phyloP scores from a whole-genome alignment of 2,888 invertebrate species.

The Drosophila yooni region DNA sequence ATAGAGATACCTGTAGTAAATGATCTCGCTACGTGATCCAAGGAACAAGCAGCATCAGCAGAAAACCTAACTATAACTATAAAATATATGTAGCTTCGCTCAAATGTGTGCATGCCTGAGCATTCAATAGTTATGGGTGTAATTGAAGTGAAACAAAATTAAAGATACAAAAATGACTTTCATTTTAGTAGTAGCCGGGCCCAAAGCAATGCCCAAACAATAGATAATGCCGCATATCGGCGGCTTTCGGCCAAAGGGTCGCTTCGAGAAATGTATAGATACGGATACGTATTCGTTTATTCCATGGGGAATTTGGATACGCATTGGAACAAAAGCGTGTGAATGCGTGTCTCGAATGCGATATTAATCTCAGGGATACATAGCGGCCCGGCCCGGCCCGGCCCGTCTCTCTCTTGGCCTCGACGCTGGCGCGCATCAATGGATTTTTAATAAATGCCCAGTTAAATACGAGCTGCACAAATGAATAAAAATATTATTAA shows the following conservation, averaged over 20 bases:
- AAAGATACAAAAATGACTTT: slow-evolving; percentile 81
- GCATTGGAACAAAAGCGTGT: slow-evolving; percentile 68
- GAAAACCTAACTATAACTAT: slow-evolving; percentile 18
- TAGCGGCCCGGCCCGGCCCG: not conserved
- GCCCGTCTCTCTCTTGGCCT: not conserved
- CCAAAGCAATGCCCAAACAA: slow-evolving; percentile 50
- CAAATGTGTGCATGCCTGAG: not conserved
- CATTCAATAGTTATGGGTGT: slow-evolving; percentile 53
- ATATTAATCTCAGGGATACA: slow-evolving; percentile 63
- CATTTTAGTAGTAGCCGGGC: slow-evolving; percentile 68
- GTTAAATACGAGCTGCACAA: slow-evolving; percentile 22
- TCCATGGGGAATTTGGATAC: slow-evolving; percentile 77
- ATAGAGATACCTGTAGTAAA: slow-evolving; percentile 28
- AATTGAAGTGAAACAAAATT: slow-evolving; percentile 66
- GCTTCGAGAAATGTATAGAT: slow-evolving; percentile 11
- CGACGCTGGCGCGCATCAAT: slow-evolving; percentile 57
- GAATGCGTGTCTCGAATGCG: slow-evolving; percentile 73
- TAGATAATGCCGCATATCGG: slow-evolving; percentile 57
- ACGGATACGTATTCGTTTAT: slow-evolving; percentile 21
- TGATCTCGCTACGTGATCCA: slow-evolving; percentile 9
- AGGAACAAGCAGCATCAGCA: slow-evolving; percentile 3
- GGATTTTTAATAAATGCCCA: slow-evolving; percentile 73
- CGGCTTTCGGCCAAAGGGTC: slow-evolving; percentile 41
- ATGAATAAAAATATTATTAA: slow-evolving; percentile 44
- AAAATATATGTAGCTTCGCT: not conserved